phyloP scores from a whole-genome alignment of 2,113 vertebrate species.

The Crotalus helleri region DNA sequence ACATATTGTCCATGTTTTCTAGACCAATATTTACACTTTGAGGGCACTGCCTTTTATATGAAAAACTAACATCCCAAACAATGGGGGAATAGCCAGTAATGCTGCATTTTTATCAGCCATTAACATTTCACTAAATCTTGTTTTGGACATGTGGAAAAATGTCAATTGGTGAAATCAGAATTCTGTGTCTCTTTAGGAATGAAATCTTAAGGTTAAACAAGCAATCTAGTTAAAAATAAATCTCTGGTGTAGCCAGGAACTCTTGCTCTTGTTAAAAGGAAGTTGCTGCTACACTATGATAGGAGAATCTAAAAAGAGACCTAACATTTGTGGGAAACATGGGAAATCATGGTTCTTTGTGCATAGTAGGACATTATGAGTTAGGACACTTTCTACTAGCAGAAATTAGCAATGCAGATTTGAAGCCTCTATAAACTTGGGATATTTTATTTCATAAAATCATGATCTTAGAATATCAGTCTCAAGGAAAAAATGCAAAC shows the following conservation, averaged over 20 bases:
- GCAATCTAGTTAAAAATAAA: conserved; percentile 49
- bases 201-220: conserved; percentile 64
- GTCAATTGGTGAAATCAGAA: conserved; percentile 42
- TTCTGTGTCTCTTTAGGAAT: conserved; percentile 47
- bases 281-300: conserved; percentile 56
- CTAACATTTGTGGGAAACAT: conserved; percentile 63
- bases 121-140: conserved; percentile 28
- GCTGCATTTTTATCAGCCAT: background rate
- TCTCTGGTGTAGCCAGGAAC: conserved; percentile 60
- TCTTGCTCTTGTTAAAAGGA: conserved; percentile 64
- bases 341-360: conserved; percentile 65
- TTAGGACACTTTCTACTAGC: background rate
- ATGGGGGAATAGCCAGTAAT: conserved; percentile 2
- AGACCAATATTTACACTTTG: background rate
- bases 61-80: conserved; percentile 18
- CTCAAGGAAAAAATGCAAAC: background rate
- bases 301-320: conserved; percentile 56
- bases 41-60: conserved; percentile 5
- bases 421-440: background rate
- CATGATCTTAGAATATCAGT: background rate
- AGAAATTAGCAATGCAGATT: background rate
- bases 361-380: conserved; percentile 54
- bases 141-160: conserved; percentile 35
- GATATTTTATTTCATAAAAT: background rate
- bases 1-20: background rate